phyloP scores from a whole-genome alignment of 2,888 invertebrate genomes.

The Erannis defoliaria region DNA sequence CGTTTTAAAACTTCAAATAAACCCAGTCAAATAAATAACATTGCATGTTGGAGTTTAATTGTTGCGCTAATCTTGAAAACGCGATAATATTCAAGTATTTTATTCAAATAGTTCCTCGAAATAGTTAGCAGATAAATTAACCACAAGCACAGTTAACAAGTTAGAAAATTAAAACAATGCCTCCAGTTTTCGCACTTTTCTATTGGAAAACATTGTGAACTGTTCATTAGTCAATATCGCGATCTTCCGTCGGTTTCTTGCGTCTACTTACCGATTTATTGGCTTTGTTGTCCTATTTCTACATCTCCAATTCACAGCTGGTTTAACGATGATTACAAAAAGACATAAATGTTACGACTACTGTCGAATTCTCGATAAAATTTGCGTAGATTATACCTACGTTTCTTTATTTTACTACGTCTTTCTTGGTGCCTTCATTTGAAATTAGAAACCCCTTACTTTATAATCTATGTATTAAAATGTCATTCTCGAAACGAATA shows the following conservation, averaged over 20 bases:
- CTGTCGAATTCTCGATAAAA: not conserved
- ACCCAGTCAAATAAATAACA: not conserved
- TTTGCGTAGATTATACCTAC: not conserved
- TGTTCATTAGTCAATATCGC: conserved; percentile 6
- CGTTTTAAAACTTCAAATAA: not conserved
- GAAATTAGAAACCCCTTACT: too few relatives aligned
- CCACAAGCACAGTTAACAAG: not conserved
- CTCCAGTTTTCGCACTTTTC: conserved; percentile 21
- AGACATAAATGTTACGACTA: not conserved
- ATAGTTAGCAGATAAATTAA: not conserved
- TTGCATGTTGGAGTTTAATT: not conserved
- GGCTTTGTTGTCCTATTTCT: conserved; percentile 17
- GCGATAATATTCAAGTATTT: conserved; percentile 8
- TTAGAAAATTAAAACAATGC: conserved; percentile 13
- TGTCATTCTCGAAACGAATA: not conserved
- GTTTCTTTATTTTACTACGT: too few relatives aligned
- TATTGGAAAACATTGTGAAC: conserved; percentile 15
- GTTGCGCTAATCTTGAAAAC: not conserved
- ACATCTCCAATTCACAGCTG: conserved; percentile 18
- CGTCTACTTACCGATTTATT: conserved; percentile 13
- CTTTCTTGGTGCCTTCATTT: too few relatives aligned
- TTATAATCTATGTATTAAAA: too few relatives aligned
- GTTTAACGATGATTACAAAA: conserved; percentile 5
- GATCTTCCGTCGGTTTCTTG: conserved; percentile 11
- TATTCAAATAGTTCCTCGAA: not conserved